Evolutionary conservation across 2,888 invertebrate genomes (phyloP).

Genomic region (Andrena chrysosceles): DNA sequence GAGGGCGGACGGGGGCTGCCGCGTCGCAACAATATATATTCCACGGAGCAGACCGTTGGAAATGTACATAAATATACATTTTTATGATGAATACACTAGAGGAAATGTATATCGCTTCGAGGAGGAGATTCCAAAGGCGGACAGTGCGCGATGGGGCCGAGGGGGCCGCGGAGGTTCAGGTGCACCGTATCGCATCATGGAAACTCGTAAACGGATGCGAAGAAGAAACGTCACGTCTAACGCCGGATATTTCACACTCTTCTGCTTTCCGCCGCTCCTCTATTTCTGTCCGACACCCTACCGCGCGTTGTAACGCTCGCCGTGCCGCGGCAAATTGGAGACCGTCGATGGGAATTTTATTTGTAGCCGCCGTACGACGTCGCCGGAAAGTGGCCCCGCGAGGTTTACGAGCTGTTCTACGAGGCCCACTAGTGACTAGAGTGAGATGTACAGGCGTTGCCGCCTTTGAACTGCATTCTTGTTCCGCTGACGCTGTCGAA

Average conservation of each 20-base stretch:
- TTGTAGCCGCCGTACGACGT: neutral
- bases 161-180: conserved; percentile 26
- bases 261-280: conserved; percentile 16
- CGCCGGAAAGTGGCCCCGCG: conserved; percentile 11
- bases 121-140: conserved; percentile 55
- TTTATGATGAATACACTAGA: conserved; percentile 74
- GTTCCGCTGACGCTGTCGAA: neutral
- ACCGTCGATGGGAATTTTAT: conserved; percentile 37
- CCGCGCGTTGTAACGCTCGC: neutral
- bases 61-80: conserved; percentile 74
- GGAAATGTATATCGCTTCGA: conserved; percentile 50
- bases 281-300: conserved; percentile 18
- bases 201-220: conserved; percentile 55
- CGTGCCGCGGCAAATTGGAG: conserved; percentile 35
- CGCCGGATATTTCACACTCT: conserved; percentile 53
- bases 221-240: conserved; percentile 50
- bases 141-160: neutral
- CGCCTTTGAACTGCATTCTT: neutral
- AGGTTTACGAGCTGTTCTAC: conserved; percentile 18
- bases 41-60: conserved; percentile 42
- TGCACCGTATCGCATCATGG: conserved; percentile 41
- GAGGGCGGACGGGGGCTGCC: conserved; percentile 23
- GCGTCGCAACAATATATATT: conserved; percentile 63
- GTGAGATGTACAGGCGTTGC: neutral
- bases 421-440: neutral